Base-by-base conservation (phyloP, 1,140 invertebrate genomes). In the Drosophila ananassae region DNA sequence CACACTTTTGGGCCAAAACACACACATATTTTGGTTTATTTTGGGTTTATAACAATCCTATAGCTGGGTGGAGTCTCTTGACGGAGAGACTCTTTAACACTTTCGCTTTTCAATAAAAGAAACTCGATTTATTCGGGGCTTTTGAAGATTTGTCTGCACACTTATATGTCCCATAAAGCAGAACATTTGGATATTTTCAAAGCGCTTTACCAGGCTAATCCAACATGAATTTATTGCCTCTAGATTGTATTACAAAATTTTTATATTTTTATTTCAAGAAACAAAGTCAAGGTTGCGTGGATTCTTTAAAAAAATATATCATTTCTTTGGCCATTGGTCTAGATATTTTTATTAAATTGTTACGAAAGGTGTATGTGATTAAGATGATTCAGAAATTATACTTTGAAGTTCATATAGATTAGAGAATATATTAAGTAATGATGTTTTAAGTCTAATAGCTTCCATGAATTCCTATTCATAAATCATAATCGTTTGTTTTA, bases 91-190 rank as follows among this genome's bases (percentile, higher is more conserved):
- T 56, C 47, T 53, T 64, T 55, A 57, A 75, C 54, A 82, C 79
- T 83, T 83, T 83, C 79, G 79, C 58, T 83, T 82, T 79, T 79
- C 58, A 58, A 71, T 57, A 58, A 69, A 67, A 12, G 13, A 13
- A 52, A 24, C 13, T 50, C 25, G 34, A 48, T 50, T 37, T 37
- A 34, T 41, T 41, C 7, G 37, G 24, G 12, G 8, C 10, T 12
- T 68, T 67, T 64, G 8, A 8, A 10, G 50, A 47, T 57, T 58
- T 22, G 21, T 47, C 17, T 13, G 21, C 1, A 3, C 6, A 21
- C 21, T 57, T 68, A 7, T 3, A 32, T 17, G 6, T 12, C 0
- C 37, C 10, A 24, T 59, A 22, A 62, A 44, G 58, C 44, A 66
- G 59, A 67, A 64, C 47, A 53, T 52, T 67, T 44, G 34, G 21